Evolutionary conservation across 2,888 invertebrate genomes (phyloP).

Genomic region (Caradrina clavipalpis): DNA sequence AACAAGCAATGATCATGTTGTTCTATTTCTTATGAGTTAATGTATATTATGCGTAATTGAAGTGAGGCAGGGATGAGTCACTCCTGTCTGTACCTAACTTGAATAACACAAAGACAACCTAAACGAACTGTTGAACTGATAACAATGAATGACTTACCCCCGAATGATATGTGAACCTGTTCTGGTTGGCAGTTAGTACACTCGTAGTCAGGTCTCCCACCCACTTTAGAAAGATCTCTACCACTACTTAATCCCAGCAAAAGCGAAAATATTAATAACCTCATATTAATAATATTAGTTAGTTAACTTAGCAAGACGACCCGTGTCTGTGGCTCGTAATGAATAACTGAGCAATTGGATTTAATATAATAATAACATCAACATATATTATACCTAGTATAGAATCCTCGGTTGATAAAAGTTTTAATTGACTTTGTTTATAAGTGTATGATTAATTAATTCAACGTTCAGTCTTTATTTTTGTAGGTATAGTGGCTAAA

Average conservation of each 20-base stretch:
- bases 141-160: constrained; percentile 26
- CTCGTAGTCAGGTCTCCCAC: not conserved
- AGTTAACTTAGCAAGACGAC: constrained; percentile 6
- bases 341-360: constrained; percentile 27
- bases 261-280: constrained; percentile 42
- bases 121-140: constrained; percentile 16
- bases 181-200: constrained; percentile 47
- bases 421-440: not conserved
- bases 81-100: no score
- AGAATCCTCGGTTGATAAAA: not conserved
- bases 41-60: no score
- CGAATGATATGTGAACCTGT: constrained; percentile 46
- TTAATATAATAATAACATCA: not conserved
- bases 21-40: no score
- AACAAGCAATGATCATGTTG: no score
- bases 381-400: not conserved
- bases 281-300: constrained; percentile 32
- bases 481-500: no score
- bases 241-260: constrained; percentile 40
- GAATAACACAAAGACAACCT: not conserved
- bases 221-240: constrained; percentile 16
- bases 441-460: constrained; percentile 21
- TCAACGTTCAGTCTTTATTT: not conserved
- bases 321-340: constrained; percentile 2
- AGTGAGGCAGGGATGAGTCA: no score